These are phyloP conservation scores for Temnothorax curvispinosus DNA, from an alignment of 1,140 invertebrate genomes.

Conservation along the genomic window DNA sequence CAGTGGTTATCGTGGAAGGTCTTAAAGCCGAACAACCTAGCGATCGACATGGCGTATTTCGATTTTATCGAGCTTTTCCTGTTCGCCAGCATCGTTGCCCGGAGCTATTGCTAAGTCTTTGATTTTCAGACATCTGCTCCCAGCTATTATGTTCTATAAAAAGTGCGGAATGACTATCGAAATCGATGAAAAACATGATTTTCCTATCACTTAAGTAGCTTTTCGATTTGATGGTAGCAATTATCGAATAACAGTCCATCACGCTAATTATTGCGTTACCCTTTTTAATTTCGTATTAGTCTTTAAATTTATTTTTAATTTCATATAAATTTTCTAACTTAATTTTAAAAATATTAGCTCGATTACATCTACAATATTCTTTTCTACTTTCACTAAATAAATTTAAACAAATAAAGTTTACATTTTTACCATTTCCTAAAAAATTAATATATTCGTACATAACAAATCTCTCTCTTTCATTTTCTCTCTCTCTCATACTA, in stretches of 20 bases:
- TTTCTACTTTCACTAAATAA: not conserved
- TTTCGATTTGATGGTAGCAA: not conserved
- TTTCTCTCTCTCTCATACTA: not conserved
- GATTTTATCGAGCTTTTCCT: slow-evolving; percentile 63
- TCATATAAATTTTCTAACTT: not conserved
- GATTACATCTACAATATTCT: not conserved
- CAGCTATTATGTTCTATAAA: not conserved
- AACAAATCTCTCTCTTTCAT: not conserved
- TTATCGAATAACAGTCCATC: not conserved
- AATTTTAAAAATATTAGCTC: not conserved
- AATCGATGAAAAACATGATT: not conserved
- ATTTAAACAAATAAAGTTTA: not conserved
- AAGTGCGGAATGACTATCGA: not conserved
- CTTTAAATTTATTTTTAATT: not conserved
- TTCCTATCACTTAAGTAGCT: not conserved
- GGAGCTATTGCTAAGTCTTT: slow-evolving; percentile 43
- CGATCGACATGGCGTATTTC: slow-evolving; percentile 53
- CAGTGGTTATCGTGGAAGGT: slow-evolving; percentile 53
- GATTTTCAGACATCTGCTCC: slow-evolving; percentile 44
- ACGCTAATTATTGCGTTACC: not conserved
- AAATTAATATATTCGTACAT: not conserved
- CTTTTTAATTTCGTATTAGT: not conserved
- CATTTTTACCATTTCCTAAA: slow-evolving; percentile 6
- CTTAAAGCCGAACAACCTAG: slow-evolving; percentile 64
- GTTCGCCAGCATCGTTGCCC: slow-evolving; percentile 25